phyloP scores from a whole-genome alignment of 2,113 vertebrate genomes.

The Otis tarda region DNA sequence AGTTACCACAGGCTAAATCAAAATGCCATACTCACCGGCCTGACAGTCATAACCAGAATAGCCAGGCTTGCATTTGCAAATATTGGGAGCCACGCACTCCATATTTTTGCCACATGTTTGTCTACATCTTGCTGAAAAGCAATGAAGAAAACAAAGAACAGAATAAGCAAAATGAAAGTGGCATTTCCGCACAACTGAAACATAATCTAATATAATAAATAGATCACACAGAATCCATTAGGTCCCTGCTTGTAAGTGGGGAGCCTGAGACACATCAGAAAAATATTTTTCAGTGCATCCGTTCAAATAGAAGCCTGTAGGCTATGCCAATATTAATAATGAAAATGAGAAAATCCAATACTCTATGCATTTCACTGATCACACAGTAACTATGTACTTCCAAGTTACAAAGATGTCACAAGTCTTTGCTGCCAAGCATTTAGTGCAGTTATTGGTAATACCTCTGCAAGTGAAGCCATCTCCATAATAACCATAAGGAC shows the following conservation, averaged over 20 bases:
- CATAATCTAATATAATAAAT: not conserved
- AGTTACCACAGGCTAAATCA: not conserved
- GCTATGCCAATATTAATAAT: not conserved
- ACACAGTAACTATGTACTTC: not conserved
- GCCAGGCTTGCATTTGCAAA: conserved; percentile 86
- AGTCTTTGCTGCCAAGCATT: not conserved
- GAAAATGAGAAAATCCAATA: not conserved
- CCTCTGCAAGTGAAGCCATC: conserved; percentile 86
- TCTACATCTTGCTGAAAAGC: conserved; percentile 82
- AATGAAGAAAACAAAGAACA: not conserved
- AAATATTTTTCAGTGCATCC: not conserved
- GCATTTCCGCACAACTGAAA: not conserved
- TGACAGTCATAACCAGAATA: conserved; percentile 86
- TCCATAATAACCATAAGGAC: conserved; percentile 83
- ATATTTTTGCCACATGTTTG: conserved; percentile 84
- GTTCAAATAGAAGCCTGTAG: not conserved
- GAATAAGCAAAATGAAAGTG: not conserved
- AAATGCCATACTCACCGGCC: conserved; percentile 76
- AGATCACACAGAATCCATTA: not conserved
- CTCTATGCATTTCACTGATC: not conserved
- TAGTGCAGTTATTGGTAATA: conserved; percentile 32
- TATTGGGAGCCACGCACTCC: conserved; percentile 85
- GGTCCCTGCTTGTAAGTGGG: not conserved
- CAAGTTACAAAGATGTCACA: not conserved
- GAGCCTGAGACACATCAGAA: not conserved